Evolutionary conservation across 2,797 vertebrate genomes (phyloP).

Genomic region (Dallia pectoralis): DNA sequence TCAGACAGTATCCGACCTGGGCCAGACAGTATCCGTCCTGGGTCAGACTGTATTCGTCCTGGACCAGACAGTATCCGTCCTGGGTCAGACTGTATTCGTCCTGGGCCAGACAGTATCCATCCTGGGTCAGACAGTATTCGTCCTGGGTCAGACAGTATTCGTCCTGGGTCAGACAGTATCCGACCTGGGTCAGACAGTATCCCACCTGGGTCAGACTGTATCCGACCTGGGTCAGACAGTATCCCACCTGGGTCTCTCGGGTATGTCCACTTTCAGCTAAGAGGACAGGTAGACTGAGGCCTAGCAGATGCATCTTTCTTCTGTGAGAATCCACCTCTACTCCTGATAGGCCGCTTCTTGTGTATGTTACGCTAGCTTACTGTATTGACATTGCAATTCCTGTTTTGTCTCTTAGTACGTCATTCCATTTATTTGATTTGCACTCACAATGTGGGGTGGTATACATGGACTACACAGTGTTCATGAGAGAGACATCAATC

Average conservation of each 20-base stretch:
- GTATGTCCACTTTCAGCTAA: neutral
- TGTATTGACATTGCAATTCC: neutral
- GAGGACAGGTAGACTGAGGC: neutral
- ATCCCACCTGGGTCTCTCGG: neutral
- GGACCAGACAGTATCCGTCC: neutral
- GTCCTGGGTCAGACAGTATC: neutral
- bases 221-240: no score
- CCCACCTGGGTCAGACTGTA: neutral
- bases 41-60: neutral
- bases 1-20: neutral
- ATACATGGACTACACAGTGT: neutral
- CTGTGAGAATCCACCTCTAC: neutral
- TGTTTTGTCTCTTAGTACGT: neutral
- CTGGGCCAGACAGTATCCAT: neutral
- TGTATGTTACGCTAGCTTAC: neutral
- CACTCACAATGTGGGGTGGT: neutral
- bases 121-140: neutral
- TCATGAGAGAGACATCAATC: neutral
- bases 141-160: neutral
- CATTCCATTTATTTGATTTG: neutral
- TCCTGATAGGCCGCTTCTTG: neutral
- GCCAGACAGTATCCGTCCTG: neutral
- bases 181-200: neutral
- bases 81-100: neutral
- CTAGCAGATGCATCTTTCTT: neutral